Percentiles rank a stretch among this genome's conserved stretches.
phyloP scores from a whole-genome alignment of 2,888 invertebrate genomes.

The Pteria penguin region DNA sequence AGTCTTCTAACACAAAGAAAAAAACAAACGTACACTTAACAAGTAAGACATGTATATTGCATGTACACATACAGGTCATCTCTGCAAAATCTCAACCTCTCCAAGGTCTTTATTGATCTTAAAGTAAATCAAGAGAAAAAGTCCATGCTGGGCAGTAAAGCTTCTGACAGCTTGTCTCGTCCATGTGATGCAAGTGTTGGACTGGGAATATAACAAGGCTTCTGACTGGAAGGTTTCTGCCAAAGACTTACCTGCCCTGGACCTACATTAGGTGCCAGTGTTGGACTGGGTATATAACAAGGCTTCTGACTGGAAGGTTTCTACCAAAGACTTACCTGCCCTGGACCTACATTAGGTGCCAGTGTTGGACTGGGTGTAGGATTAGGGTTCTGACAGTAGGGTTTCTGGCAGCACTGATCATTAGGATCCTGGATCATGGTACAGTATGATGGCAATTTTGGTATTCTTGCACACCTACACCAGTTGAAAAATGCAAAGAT shows the following conservation, averaged over 20 bases:
- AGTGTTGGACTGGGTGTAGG: constrained; percentile 50
- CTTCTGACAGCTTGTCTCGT: constrained; percentile 9
- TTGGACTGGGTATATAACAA: constrained; percentile 48
- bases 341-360: constrained; percentile 9
- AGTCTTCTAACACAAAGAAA: too few species aligned
- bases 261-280: constrained; percentile 22
- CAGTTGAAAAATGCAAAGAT: too few species aligned
- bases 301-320: constrained; percentile 44
- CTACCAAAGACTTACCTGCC: constrained; percentile 14
- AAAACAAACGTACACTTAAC: too few species aligned
- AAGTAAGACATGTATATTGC: too few species aligned
- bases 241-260: constrained; percentile 38
- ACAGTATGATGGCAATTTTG: constrained; percentile 53
- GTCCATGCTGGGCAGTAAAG: constrained; percentile 51
- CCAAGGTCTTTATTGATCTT: too few species aligned
- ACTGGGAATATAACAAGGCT: constrained; percentile 48
- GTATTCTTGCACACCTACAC: constrained; percentile 53
- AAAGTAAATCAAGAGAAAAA: too few species aligned
- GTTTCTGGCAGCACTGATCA: constrained; percentile 56
- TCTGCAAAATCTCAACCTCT: too few species aligned
- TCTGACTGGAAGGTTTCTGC: constrained; percentile 54
- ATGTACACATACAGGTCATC: too few species aligned
- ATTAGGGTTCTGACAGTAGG: constrained; percentile 53
- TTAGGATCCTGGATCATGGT: constrained; percentile 52
- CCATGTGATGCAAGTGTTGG: constrained; percentile 35